These are phyloP conservation scores for Neelides folsomi DNA, from an alignment of 2,888 invertebrate genomes.

Conservation along the genomic window DNA sequence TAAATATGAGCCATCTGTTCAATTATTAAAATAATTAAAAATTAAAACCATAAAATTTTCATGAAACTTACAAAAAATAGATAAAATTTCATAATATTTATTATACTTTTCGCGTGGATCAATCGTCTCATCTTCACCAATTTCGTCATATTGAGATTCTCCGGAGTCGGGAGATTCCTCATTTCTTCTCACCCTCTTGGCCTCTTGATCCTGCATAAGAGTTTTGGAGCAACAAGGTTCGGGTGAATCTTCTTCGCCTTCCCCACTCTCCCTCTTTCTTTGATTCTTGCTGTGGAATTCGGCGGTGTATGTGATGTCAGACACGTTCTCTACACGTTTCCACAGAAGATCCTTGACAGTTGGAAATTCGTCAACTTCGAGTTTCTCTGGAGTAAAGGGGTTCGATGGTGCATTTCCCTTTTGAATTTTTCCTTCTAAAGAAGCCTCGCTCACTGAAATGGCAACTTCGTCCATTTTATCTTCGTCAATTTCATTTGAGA, in stretches of 20 bases:
- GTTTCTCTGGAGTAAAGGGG: too few species aligned
- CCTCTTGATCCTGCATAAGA: too few species aligned
- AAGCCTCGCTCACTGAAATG: too few species aligned
- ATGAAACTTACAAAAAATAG: conserved; percentile 12
- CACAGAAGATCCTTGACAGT: conserved; percentile 4
- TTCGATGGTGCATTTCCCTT: too few species aligned
- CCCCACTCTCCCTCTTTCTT: too few species aligned
- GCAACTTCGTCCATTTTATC: too few species aligned
- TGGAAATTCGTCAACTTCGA: too few species aligned
- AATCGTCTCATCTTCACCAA: conserved; percentile 5
- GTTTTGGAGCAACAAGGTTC: too few species aligned
- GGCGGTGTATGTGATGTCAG: conserved; percentile 22
- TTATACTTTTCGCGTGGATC: conserved; percentile 8
- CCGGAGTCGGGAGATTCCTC: not conserved
- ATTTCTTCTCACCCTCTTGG: not conserved
- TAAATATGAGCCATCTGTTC: conserved; percentile 63
- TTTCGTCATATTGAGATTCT: not conserved
- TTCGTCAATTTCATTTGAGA: conserved; percentile 23
- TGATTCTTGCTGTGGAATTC: conserved; percentile 10
- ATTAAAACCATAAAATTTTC: conserved; percentile 32
- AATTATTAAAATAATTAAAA: too few species aligned
- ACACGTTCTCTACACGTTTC: conserved; percentile 26
- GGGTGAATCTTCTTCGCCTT: too few species aligned
- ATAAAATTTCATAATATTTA: not conserved
- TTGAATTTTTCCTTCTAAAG: too few species aligned